These are phyloP conservation scores for Naja naja DNA, from an alignment of 2,113 vertebrate genomes.

Conservation along the genomic window DNA sequence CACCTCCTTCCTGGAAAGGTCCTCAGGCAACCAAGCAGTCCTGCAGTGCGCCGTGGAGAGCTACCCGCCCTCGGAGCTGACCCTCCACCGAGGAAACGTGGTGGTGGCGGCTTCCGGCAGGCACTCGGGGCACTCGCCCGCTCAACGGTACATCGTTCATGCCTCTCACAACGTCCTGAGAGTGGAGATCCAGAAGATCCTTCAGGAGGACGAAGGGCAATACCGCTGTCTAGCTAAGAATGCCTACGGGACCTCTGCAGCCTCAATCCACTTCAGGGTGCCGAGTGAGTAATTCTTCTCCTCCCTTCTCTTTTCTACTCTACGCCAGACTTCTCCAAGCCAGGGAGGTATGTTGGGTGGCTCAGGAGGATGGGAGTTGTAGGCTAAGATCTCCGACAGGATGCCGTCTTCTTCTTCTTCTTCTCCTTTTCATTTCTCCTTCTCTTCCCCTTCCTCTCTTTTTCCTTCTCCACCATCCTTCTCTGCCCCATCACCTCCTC, in stretches of 20 bases:
- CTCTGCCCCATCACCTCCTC: too few relatives aligned
- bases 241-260: conserved; percentile 33
- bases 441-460: too few relatives aligned
- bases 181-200: conserved; percentile 43
- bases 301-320: not conserved
- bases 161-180: conserved; percentile 56
- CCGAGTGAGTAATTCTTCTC: conserved; percentile 51
- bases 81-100: conserved; percentile 21
- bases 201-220: not conserved
- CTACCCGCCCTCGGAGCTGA: conserved; percentile 53
- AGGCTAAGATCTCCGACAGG: not conserved
- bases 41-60: conserved; percentile 69
- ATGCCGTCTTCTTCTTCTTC: too few relatives aligned
- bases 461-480: too few relatives aligned
- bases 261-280: conserved; percentile 1
- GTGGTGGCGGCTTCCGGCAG: conserved; percentile 38
- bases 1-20: conserved; percentile 56
- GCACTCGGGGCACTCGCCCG: accelerated
- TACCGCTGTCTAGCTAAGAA: conserved; percentile 68
- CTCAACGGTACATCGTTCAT: not conserved
- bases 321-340: not conserved
- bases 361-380: not conserved
- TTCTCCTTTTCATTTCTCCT: too few relatives aligned
- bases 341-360: not conserved
- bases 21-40: not conserved